phyloP scores from a whole-genome alignment of 2,888 invertebrate genomes.

The Pteria penguin region DNA sequence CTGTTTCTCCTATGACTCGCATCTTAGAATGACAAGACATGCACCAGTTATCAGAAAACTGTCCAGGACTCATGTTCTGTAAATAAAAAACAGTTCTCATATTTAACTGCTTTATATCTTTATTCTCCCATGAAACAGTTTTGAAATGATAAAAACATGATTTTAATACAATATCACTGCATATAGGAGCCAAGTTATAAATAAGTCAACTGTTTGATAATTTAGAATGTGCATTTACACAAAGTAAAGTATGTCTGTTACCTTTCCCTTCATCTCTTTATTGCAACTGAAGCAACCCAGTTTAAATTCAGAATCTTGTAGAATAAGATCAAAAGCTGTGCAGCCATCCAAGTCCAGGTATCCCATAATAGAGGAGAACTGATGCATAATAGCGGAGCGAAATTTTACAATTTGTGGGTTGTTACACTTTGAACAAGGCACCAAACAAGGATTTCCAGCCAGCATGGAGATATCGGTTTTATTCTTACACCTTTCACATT shows the following conservation, averaged over 20 bases:
- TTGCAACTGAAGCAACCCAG: slow-evolving; percentile 78
- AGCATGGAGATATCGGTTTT: slow-evolving; percentile 70
- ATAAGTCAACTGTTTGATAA: not conserved
- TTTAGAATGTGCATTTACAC: not conserved
- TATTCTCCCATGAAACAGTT: no score
- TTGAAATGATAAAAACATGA: no score
- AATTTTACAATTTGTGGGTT: slow-evolving; percentile 69
- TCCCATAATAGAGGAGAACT: slow-evolving; percentile 75
- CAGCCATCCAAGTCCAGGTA: slow-evolving; percentile 78
- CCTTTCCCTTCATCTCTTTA: slow-evolving; percentile 75
- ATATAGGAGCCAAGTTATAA: not conserved
- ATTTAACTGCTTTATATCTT: no score
- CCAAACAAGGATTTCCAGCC: slow-evolving; percentile 63
- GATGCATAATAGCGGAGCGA: slow-evolving; percentile 75
- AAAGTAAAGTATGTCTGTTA: no score
- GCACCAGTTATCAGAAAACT: slow-evolving; percentile 78
- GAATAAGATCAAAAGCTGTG: slow-evolving; percentile 76
- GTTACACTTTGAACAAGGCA: slow-evolving; percentile 75
- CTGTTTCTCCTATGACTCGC: slow-evolving; percentile 73
- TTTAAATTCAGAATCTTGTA: slow-evolving; percentile 75
- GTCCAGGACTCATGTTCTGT: slow-evolving; percentile 78
- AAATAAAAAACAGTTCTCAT: no score
- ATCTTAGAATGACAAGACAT: slow-evolving; percentile 78
- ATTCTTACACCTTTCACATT: slow-evolving; percentile 74
- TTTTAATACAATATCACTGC: no score